Conservation (phyloP, 2,888 invertebrate genomes). For the Eilema caniola region DNA sequence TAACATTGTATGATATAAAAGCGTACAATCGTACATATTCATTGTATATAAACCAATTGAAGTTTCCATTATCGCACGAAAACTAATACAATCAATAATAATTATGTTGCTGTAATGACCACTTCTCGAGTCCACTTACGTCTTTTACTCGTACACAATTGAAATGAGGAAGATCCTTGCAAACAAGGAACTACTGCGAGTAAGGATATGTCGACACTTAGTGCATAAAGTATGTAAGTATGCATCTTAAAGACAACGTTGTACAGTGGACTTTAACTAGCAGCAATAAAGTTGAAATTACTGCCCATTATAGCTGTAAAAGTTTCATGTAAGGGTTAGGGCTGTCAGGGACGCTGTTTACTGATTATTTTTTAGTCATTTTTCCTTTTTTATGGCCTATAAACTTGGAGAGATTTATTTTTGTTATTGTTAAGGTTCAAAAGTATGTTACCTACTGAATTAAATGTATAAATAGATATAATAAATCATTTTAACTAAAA, state of each 20-base stretch:
- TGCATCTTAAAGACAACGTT: slow-evolving; percentile 15
- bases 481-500: too few species aligned
- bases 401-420: not conserved
- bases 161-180: slow-evolving; percentile 56
- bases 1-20: slow-evolving; percentile 8
- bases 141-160: slow-evolving; percentile 21
- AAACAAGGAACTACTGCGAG: slow-evolving; percentile 44
- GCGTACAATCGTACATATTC: not conserved
- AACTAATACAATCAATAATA: slow-evolving; percentile 35
- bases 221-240: slow-evolving; percentile 31
- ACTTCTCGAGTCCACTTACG: not conserved
- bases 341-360: not conserved
- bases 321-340: not conserved
- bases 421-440: too few species aligned
- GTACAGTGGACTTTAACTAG: slow-evolving; percentile 11
- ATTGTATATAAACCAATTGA: slow-evolving; percentile 22
- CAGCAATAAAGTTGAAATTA: slow-evolving; percentile 20
- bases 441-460: not conserved
- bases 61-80: slow-evolving; percentile 22
- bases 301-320: slow-evolving; percentile 6
- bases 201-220: slow-evolving; percentile 42
- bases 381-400: not conserved
- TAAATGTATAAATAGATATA: too few species aligned
- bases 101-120: not conserved
- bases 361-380: not conserved